Base-by-base conservation (phyloP, 92 coral and sea anemone genomes). In the Pocillopora meandrina region DNA sequence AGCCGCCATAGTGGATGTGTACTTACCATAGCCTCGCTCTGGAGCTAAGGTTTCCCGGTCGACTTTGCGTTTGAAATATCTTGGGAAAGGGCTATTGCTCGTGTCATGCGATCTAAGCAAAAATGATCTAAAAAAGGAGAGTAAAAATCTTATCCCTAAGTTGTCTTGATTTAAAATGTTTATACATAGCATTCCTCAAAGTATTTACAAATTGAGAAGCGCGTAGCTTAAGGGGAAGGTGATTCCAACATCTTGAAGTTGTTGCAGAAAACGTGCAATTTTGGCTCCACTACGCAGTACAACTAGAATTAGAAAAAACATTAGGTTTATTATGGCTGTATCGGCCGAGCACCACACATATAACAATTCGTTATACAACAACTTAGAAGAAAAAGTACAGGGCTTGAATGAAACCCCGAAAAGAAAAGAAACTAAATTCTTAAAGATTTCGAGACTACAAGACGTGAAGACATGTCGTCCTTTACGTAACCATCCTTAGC, bases 401-500 rank as follows among this genome's bases (percentile, higher is more conserved):
- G 71, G 71, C 71, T 65, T 65, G 71, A 64, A 20, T 21, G 33
- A 21, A 10, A 6, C 35, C 11, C 36, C 14, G 35, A 10, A 12
- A 35, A 65, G 20, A 35, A 33, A 10, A 12, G 35, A 65, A 65
- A 35, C 71, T 3, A 65, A 21, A 21, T 10, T 3, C 69, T 14
- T 1, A 65, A 65, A 65, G 69, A 74, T 36, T 74, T 61, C 13
- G 79, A 55, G 26, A 81, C 19, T 42, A 76, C 52, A 34, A 81
- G 64, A 66, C 64, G 12, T 21, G 62, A 18, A 81, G 85, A 12
- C 8, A 80, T 67, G 15, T 59, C 11, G 65, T 67, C 55, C 65
- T 80, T 80, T 17, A 80, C 76, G 56, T 80, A 80, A 12, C 84
- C 75, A 21, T 80, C 65, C 57, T 80, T 80, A 75, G 75, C 75